Evolutionary conservation across 2,888 invertebrate species (phyloP), one percentile per base, ranked within the genome.

Genomic region (Volucella zonaria): DNA sequence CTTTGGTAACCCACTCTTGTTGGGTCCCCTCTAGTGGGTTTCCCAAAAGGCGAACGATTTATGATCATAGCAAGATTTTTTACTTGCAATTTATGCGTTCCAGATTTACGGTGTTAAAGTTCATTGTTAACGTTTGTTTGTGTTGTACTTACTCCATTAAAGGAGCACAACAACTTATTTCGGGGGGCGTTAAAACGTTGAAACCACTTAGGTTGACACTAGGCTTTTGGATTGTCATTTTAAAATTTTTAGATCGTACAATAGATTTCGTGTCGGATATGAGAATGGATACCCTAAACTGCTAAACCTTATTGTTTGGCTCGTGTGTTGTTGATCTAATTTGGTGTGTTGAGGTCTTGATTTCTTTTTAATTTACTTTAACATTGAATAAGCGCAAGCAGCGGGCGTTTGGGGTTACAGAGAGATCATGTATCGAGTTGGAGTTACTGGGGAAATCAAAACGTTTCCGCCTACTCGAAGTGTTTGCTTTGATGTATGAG

Each of bases 61-160:
- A 77, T 68, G 73, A 76, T 49, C 58, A 51, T 47, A 49, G 52
- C 47, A 18, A 75, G 70, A 54, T 31, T 71, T 78, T 83, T 79
- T 70, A 56, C 54, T 75, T 77, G 73, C 76, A 77, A 85, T 81
- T 85, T 85, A 85, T 85, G 81, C 73, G 81, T 77, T 81, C 73
- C 76, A 81, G 66, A 85, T 85, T 81, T 68, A 47, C 64, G 52
- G 81, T 85, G 85, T 85, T 85, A 85, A 85, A 85, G 85, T 85
- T 85, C 85, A 85, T 73, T 77, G 67, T 67, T 14, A 76, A 70
- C 54, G 67, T 47, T 58, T 47, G 67, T 47, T 64, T 74, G 47
- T 80, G 45, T 79, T 68, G 67, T 54, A 61, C 38, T 42, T 54
- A 61, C 62, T 62, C 81, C 73, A 76, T 77, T 81, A 73, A 77